Conservation (phyloP, 2,113 vertebrate species). For the Rhineura floridana region DNA sequence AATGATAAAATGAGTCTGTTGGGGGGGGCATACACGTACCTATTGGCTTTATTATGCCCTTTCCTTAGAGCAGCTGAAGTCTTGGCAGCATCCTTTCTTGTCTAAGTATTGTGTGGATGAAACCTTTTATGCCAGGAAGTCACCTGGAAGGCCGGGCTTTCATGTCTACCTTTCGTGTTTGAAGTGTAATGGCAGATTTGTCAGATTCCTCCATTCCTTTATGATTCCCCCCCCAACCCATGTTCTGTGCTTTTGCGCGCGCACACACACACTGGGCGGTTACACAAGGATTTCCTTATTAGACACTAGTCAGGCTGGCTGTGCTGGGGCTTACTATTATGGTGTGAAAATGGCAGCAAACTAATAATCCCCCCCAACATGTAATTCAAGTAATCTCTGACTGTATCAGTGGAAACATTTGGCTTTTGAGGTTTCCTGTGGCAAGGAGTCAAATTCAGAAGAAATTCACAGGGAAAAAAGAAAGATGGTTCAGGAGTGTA, state of each 20-base stretch:
- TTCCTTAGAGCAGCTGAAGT: neutral
- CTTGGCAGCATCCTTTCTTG: neutral
- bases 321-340: neutral
- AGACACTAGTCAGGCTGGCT: neutral
- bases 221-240: neutral
- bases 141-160: constrained; percentile 47
- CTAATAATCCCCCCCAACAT: neutral
- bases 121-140: constrained; percentile 45
- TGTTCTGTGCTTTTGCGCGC: too few species aligned
- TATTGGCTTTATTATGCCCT: neutral
- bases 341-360: neutral
- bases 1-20: neutral
- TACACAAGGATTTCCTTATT: neutral
- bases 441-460: neutral
- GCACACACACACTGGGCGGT: neutral
- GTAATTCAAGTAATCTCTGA: neutral
- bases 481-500: neutral
- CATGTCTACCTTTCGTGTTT: constrained; percentile 45
- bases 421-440: neutral
- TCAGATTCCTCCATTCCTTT: neutral
- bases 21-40: too few species aligned
- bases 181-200: constrained; percentile 55
- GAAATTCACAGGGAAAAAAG: neutral
- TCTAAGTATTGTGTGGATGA: neutral
- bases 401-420: neutral